phyloP scores from a whole-genome alignment of 2,113 vertebrate species.

The Urocolius indicus region DNA sequence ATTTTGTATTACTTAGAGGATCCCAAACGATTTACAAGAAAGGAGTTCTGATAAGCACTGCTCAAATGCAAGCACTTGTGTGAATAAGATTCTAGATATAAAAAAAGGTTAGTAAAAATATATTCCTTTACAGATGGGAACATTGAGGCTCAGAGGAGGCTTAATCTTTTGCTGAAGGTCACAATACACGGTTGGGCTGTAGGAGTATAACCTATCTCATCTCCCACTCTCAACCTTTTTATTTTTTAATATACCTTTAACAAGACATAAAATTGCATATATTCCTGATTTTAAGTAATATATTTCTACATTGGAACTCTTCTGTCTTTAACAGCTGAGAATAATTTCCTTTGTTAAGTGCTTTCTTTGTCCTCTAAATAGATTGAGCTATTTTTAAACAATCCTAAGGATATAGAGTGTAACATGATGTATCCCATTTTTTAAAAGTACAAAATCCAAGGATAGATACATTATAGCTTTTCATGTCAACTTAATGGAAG shows the following conservation, averaged over 20 bases:
- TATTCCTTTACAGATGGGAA: not conserved
- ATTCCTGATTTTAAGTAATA: not conserved
- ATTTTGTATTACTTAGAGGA: not conserved
- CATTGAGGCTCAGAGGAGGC: not conserved
- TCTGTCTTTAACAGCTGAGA: not conserved
- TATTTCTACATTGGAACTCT: not conserved
- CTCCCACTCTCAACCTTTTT: not conserved
- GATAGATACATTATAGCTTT: not conserved
- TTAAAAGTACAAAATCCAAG: not conserved
- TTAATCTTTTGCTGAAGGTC: slow-evolving; percentile 27
- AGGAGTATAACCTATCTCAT: not conserved
- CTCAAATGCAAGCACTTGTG: not conserved
- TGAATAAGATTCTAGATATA: not conserved
- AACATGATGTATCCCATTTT: not conserved
- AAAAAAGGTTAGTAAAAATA: slow-evolving; percentile 5
- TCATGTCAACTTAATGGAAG: not conserved
- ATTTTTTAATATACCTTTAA: not conserved
- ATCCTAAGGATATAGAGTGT: not conserved
- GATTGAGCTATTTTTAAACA: not conserved
- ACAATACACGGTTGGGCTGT: not conserved
- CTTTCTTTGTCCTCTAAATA: not conserved
- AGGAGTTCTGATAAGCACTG: not conserved
- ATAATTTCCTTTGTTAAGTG: not conserved
- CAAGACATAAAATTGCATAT: not conserved
- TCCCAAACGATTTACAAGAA: not conserved